phyloP scores from a whole-genome alignment of 2,888 invertebrate genomes.

The Ferdinandea cuprea region DNA sequence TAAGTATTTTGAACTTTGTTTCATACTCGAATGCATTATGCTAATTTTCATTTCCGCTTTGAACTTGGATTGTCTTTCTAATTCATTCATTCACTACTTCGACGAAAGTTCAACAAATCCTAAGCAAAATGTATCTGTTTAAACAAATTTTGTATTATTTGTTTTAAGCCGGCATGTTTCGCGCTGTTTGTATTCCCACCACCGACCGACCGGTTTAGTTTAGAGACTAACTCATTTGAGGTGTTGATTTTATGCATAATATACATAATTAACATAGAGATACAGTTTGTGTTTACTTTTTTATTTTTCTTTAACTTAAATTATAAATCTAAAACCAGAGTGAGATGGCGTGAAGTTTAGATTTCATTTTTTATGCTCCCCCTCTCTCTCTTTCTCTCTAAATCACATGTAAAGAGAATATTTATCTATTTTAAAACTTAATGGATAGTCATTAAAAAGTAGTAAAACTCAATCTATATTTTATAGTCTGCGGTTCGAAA shows the following conservation, averaged over 20 bases:
- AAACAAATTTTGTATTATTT: conserved; percentile 11
- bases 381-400: no score
- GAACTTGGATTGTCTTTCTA: conserved; percentile 33
- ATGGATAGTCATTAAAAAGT: conserved; percentile 56
- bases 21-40: conserved; percentile 29
- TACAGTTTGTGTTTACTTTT: conserved; percentile 35
- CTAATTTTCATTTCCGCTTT: conserved; percentile 61
- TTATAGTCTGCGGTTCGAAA: conserved; percentile 26
- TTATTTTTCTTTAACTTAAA: conserved; percentile 4
- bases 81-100: conserved; percentile 36
- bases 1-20: conserved; percentile 33
- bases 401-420: conserved; percentile 29
- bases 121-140: conserved; percentile 24
- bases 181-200: conserved; percentile 11
- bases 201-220: no score
- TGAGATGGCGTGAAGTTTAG: conserved; percentile 16
- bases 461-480: conserved; percentile 35
- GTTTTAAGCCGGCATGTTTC: conserved; percentile 47
- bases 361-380: neutral
- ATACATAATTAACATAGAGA: conserved; percentile 4
- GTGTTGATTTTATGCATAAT: conserved; percentile 35
- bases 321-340: conserved; percentile 42
- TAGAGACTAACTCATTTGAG: conserved; percentile 42
- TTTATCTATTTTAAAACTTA: conserved; percentile 58
- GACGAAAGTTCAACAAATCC: conserved; percentile 37